Evolutionary conservation across 2,113 vertebrate genomes (phyloP).

Genomic region (Cryptotis parvus): DNA sequence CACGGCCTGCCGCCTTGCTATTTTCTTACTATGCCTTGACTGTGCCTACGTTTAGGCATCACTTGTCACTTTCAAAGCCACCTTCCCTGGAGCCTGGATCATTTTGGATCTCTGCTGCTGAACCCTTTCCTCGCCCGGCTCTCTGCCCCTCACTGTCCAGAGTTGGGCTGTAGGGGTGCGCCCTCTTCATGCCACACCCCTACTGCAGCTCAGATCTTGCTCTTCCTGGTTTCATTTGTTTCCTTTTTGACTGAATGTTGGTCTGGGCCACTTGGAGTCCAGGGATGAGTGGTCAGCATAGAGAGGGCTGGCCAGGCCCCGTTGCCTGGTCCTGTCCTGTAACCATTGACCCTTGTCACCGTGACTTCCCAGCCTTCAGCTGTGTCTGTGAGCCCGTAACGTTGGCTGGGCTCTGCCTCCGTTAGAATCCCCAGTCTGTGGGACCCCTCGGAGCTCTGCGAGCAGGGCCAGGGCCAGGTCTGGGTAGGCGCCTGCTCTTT

Average conservation of each 20-base stretch:
- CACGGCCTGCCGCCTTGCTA: neutral
- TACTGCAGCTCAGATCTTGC: neutral
- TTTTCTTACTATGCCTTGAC: neutral
- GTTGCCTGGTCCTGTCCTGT: neutral
- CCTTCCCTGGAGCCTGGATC: neutral
- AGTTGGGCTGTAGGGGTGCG: neutral
- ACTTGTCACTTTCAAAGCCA: neutral
- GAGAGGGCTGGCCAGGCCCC: neutral
- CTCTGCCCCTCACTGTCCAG: neutral
- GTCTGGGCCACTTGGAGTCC: neutral
- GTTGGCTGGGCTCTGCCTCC: neutral
- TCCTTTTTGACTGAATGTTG: neutral
- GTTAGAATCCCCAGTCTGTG: neutral
- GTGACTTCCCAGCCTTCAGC: neutral
- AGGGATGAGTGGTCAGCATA: neutral
- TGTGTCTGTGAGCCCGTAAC: constrained; percentile 12
- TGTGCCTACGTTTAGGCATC: neutral
- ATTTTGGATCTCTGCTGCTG: neutral
- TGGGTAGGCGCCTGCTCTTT: neutral
- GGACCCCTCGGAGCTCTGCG: neutral
- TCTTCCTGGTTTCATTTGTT: neutral
- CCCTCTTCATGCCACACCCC: neutral
- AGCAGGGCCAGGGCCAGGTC: neutral
- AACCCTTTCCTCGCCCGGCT: neutral
- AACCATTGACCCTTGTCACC: neutral